Conservation (phyloP, 2,888 invertebrate species). For the Cyrtodaria siliqua region DNA sequence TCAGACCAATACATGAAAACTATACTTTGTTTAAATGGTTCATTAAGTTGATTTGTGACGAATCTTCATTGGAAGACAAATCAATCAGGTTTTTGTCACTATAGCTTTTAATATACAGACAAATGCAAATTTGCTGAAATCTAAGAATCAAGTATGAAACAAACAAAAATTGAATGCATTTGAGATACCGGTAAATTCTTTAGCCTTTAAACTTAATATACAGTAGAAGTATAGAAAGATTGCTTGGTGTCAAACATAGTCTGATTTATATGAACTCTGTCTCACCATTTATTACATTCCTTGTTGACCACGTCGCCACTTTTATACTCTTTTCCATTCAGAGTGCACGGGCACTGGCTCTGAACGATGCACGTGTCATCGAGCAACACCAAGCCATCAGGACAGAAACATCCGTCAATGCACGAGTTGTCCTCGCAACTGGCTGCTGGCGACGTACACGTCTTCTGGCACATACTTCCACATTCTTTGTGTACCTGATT, state of each 20-base stretch:
- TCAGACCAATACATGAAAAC: too few species aligned
- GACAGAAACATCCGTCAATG: slow-evolving; percentile 96
- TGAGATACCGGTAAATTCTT: too few species aligned
- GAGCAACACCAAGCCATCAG: slow-evolving; percentile 91
- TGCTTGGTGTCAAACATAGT: neutral
- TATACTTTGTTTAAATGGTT: too few species aligned
- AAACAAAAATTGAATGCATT: too few species aligned
- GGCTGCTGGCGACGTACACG: slow-evolving; percentile 88
- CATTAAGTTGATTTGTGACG: too few species aligned
- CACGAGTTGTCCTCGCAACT: slow-evolving; percentile 88
- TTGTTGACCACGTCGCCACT: slow-evolving; percentile 75
- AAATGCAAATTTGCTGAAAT: too few species aligned
- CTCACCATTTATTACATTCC: slow-evolving; percentile 83
- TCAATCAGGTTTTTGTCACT: too few species aligned
- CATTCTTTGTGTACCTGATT: slow-evolving; percentile 93
- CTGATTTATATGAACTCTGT: neutral
- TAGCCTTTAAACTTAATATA: too few species aligned
- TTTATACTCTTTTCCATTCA: slow-evolving; percentile 86
- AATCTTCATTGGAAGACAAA: too few species aligned
- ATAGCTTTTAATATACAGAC: too few species aligned
- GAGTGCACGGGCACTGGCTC: slow-evolving; percentile 91
- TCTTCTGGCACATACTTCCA: slow-evolving; percentile 91
- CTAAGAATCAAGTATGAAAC: too few species aligned
- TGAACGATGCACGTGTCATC: slow-evolving; percentile 92
- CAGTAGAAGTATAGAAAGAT: too few species aligned